A percentile compares a stretch with the other conserved stretches of the same genome.
These are phyloP conservation scores for Sinocyclocheilus anophthalmus DNA, from an alignment of 2,113 vertebrate species.

Conservation along the genomic window DNA sequence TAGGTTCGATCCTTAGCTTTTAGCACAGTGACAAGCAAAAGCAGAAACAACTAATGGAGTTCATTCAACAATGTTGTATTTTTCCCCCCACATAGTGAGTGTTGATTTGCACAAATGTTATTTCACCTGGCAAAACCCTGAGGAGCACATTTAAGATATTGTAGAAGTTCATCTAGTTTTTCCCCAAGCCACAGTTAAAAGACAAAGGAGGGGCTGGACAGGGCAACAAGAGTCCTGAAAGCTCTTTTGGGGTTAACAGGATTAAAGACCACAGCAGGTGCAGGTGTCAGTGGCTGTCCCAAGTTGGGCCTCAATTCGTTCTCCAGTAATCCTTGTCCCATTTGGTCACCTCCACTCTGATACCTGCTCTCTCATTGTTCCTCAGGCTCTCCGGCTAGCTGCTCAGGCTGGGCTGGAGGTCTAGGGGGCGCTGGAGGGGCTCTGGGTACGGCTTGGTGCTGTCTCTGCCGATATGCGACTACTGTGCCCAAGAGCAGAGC, in stretches of 20 bases:
- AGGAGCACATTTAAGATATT: slow-evolving; percentile 63
- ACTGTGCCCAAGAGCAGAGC: slow-evolving; percentile 92
- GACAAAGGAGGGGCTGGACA: neutral
- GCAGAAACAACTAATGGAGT: slow-evolving; percentile 20
- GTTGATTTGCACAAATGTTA: slow-evolving; percentile 29
- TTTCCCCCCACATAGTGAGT: slow-evolving; percentile 3
- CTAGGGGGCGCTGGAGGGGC: slow-evolving; percentile 67
- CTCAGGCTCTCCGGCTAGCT: slow-evolving; percentile 62
- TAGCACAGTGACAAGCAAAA: slow-evolving; percentile 36
- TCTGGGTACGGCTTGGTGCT: slow-evolving; percentile 83
- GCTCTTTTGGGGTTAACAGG: slow-evolving; percentile 6
- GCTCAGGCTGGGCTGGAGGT: slow-evolving; percentile 56
- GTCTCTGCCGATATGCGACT: slow-evolving; percentile 94
- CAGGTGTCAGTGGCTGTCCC: slow-evolving; percentile 6
- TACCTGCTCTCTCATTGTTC: slow-evolving; percentile 56
- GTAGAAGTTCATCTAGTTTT: slow-evolving; percentile 50
- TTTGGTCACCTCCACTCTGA: slow-evolving; percentile 38
- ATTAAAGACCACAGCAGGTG: slow-evolving; percentile 15
- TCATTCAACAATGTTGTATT: neutral
- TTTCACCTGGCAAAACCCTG: slow-evolving; percentile 63
- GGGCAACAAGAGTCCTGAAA: slow-evolving; percentile 27
- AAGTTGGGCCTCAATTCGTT: neutral
- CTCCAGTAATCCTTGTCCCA: slow-evolving; percentile 44
- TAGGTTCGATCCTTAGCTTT: slow-evolving; percentile 2
- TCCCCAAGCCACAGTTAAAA: slow-evolving; percentile 23